These are phyloP conservation scores for Eupithecia insigniata DNA, from an alignment of 2,888 invertebrate species.

Conservation along the genomic window DNA sequence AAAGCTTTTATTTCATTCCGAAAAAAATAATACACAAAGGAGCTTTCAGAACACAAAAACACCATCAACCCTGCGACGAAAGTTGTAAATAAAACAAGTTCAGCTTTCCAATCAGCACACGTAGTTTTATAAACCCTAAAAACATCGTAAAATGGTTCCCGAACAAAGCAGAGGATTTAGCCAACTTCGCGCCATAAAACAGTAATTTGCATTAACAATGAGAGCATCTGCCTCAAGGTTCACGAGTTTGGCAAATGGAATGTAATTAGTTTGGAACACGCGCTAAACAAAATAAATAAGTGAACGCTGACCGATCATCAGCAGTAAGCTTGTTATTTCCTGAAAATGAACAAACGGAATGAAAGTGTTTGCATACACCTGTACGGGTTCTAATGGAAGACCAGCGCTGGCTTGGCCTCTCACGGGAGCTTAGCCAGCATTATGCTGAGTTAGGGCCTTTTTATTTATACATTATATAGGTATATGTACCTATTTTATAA, in stretches of 20 bases:
- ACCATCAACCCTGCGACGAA: background rate
- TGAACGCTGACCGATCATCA: conserved; percentile 18
- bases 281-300: conserved; percentile 42
- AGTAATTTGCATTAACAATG: conserved; percentile 71
- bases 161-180: conserved; percentile 29
- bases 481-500: too few species aligned
- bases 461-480: too few species aligned
- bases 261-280: conserved; percentile 58
- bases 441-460: too few species aligned
- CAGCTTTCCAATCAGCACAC: conserved; percentile 32
- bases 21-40: conserved; percentile 1
- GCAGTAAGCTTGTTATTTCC: background rate
- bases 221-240: conserved; percentile 61
- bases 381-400: too few species aligned
- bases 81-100: conserved; percentile 16
- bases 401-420: too few species aligned
- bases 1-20: background rate
- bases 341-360: background rate
- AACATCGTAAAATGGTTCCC: conserved; percentile 28
- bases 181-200: conserved; percentile 65
- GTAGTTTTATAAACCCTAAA: conserved; percentile 31
- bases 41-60: conserved; percentile 10
- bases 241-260: conserved; percentile 47
- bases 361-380: background rate
- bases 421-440: too few species aligned